A percentile compares a stretch with the other conserved stretches of the same genome.
phyloP scores from a whole-genome alignment of 2,888 invertebrate species.

The Drosophila prostipennis region DNA sequence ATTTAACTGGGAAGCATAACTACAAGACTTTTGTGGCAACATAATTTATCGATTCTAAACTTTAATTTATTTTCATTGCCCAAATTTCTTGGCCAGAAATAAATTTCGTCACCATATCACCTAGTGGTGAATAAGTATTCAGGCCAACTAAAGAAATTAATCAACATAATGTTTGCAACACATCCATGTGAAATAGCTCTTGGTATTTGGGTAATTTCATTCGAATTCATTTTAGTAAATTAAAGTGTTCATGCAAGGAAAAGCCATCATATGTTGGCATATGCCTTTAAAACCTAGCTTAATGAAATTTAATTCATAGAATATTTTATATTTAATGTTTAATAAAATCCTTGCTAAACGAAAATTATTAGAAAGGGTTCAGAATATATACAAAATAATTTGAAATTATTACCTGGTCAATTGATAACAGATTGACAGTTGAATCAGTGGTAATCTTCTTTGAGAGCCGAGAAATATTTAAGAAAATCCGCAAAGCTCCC shows the following conservation, averaged over 20 bases:
- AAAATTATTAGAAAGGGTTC: too few relatives aligned
- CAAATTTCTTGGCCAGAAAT: neutral
- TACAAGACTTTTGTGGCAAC: too few relatives aligned
- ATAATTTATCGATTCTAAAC: too few relatives aligned
- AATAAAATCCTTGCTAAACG: too few relatives aligned
- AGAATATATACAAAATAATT: too few relatives aligned
- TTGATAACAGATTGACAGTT: conserved; percentile 18
- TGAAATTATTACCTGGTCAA: neutral
- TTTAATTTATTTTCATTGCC: neutral
- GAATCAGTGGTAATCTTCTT: conserved; percentile 5
- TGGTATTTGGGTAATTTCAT: neutral
- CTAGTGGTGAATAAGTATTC: neutral
- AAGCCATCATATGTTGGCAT: too few relatives aligned
- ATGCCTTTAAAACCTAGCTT: too few relatives aligned
- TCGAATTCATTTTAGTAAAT: too few relatives aligned
- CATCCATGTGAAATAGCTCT: neutral
- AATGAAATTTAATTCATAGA: too few relatives aligned
- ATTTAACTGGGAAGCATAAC: neutral
- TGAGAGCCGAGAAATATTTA: neutral
- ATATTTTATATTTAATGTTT: too few relatives aligned
- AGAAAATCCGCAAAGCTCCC: conserved; percentile 17
- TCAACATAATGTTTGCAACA: neutral
- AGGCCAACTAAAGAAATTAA: neutral
- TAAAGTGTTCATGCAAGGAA: too few relatives aligned
- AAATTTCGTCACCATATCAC: neutral